Evolutionary conservation across 2,797 vertebrate species (phyloP).

Genomic region (Cygnus olor): DNA sequence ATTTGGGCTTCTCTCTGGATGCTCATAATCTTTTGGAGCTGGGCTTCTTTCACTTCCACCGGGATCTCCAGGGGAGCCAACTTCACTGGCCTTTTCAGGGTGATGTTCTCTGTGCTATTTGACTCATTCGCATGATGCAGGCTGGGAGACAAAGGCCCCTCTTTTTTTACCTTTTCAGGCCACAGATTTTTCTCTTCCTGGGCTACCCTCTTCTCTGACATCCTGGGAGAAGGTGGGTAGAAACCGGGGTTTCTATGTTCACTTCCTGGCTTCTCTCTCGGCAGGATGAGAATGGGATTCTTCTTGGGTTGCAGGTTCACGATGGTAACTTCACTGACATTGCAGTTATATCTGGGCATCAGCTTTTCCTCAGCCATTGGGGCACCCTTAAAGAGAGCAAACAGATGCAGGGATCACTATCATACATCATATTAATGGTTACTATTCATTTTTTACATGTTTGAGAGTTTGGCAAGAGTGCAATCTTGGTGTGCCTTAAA

Average conservation of each 20-base stretch:
- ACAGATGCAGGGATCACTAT: background rate
- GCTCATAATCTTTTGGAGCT: slow-evolving; percentile 79
- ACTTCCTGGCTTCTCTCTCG: slow-evolving; percentile 30
- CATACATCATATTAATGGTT: background rate
- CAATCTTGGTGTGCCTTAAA: background rate
- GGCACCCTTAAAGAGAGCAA: slow-evolving; percentile 53
- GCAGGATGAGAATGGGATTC: slow-evolving; percentile 76
- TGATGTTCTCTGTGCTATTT: slow-evolving; percentile 47
- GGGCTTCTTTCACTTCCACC: slow-evolving; percentile 79
- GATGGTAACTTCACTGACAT: slow-evolving; percentile 70
- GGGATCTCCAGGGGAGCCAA: slow-evolving; percentile 82
- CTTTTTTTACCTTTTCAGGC: slow-evolving; percentile 34
- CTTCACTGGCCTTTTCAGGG: slow-evolving; percentile 77
- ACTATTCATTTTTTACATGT: background rate
- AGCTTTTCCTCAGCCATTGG: slow-evolving; percentile 63
- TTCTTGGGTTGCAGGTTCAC: slow-evolving; percentile 77
- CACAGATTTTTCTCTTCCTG: slow-evolving; percentile 25
- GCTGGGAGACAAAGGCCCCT: slow-evolving; percentile 39
- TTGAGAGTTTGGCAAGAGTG: background rate
- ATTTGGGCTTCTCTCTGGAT: slow-evolving; percentile 70
- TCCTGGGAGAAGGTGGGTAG: slow-evolving; percentile 20
- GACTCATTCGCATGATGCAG: slow-evolving; percentile 14
- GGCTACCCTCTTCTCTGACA: slow-evolving; percentile 22
- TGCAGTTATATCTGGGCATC: slow-evolving; percentile 73
- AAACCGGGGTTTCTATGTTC: slow-evolving; percentile 1